phyloP scores from a whole-genome alignment of 2,888 invertebrate species.

The Caenorhabditis sp. region DNA sequence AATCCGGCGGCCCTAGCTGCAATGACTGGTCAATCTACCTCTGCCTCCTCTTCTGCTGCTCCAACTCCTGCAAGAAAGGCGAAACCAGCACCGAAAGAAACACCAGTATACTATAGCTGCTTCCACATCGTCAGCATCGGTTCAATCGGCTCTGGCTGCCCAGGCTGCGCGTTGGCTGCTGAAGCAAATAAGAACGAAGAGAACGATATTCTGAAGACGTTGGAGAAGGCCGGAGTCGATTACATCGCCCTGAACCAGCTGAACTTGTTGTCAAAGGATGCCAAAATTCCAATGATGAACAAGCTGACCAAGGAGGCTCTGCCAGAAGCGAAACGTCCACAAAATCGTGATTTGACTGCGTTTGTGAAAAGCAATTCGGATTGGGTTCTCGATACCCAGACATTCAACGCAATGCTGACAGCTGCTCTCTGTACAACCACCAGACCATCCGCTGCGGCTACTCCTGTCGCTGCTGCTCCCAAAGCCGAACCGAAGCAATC shows the following conservation, averaged over 20 bases:
- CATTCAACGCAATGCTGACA: constrained; percentile 25
- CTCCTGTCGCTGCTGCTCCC: constrained; percentile 41
- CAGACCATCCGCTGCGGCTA: constrained; percentile 58
- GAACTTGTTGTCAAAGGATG: constrained; percentile 65
- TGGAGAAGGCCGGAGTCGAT: constrained; percentile 58
- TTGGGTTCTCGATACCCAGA: constrained; percentile 80
- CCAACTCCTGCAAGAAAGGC: constrained; percentile 35
- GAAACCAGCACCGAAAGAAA: constrained; percentile 38
- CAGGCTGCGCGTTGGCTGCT: constrained; percentile 32
- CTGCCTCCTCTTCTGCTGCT: constrained; percentile 32
- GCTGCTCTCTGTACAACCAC: constrained; percentile 13
- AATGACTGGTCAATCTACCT: constrained; percentile 9
- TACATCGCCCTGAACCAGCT: constrained; percentile 45
- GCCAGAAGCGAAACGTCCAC: constrained; percentile 84
- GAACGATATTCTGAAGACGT: constrained; percentile 31
- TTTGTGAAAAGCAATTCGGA: constrained; percentile 84
- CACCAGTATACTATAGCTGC: too few relatives aligned
- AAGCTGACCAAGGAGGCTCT: constrained; percentile 84
- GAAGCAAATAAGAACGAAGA: constrained; percentile 42
- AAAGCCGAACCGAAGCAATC: constrained; percentile 69
- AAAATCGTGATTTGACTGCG: constrained; percentile 83
- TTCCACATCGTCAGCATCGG: constrained; percentile 5
- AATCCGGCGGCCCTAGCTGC: constrained; percentile 27
- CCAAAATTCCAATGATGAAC: constrained; percentile 82
- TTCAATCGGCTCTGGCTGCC: constrained; percentile 1